A percentile compares a stretch with the other conserved stretches of the same genome.
phyloP scores from a whole-genome alignment of 1,140 invertebrate species.

The Colletes gigas region DNA sequence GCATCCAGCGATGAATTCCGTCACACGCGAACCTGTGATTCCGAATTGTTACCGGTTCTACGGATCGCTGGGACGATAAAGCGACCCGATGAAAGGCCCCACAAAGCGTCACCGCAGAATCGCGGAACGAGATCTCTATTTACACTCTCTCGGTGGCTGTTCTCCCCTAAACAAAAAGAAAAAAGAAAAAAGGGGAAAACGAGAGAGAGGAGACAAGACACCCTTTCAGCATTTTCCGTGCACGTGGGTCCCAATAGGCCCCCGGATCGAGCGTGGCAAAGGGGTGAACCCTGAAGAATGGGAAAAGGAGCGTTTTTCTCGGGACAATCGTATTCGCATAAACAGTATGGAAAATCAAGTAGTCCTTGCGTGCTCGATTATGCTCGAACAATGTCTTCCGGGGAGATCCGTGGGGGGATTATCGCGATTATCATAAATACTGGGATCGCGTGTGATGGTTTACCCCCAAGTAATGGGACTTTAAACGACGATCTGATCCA shows the following conservation, averaged over 20 bases:
- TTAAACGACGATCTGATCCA: not conserved
- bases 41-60: slow-evolving; percentile 6
- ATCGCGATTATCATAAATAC: slow-evolving; percentile 33
- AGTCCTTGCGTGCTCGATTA: slow-evolving; percentile 30
- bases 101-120: slow-evolving; percentile 49
- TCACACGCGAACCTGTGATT: slow-evolving; percentile 20
- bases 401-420: slow-evolving; percentile 13
- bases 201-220: not conserved
- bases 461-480: slow-evolving; percentile 2
- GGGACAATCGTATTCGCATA: slow-evolving; percentile 31
- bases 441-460: slow-evolving; percentile 14
- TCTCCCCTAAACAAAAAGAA: not conserved
- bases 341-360: slow-evolving; percentile 45
- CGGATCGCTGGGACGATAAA: slow-evolving; percentile 32
- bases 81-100: slow-evolving; percentile 38
- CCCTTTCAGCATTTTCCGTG: slow-evolving; percentile 35
- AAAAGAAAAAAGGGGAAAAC: not conserved
- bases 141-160: slow-evolving; percentile 10
- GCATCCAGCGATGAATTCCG: not conserved
- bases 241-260: slow-evolving; percentile 38
- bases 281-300: slow-evolving; percentile 7
- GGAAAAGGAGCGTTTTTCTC: slow-evolving; percentile 10
- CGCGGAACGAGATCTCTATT: slow-evolving; percentile 39
- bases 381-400: slow-evolving; percentile 3
- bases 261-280: slow-evolving; percentile 23